Evolutionary conservation across 2,797 vertebrate species (phyloP).

Genomic region (Momotus momota): DNA sequence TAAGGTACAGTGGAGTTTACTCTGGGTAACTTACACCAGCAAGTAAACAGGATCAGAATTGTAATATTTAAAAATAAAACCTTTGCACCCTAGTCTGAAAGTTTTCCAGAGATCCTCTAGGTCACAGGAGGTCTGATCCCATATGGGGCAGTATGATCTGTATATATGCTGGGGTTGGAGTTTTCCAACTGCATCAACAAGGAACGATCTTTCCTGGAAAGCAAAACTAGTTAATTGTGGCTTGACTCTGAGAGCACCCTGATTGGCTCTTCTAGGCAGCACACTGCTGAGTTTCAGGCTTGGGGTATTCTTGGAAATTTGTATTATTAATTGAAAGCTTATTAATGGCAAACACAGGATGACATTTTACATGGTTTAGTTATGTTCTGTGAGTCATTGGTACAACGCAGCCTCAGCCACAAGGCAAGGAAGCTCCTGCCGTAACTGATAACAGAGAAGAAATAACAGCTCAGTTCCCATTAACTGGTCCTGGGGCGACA

Average conservation of each 20-base stretch:
- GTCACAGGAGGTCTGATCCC: neutral
- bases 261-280: conserved; percentile 82
- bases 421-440: conserved; percentile 58
- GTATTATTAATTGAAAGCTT: conserved; percentile 87
- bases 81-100: neutral
- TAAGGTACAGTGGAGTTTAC: too few species aligned
- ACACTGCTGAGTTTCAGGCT: conserved; percentile 72
- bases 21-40: neutral
- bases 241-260: conserved; percentile 71
- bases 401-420: conserved; percentile 80
- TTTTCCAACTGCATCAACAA: neutral
- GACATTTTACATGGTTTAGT: conserved; percentile 93
- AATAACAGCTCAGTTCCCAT: conserved; percentile 21
- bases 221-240: conserved; percentile 66
- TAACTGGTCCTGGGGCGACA: conserved; percentile 7
- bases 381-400: conserved; percentile 87
- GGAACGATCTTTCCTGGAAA: conserved; percentile 13
- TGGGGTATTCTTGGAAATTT: conserved; percentile 79
- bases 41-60: neutral
- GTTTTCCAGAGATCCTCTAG: neutral
- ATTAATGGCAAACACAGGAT: conserved; percentile 89
- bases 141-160: neutral
- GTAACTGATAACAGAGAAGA: conserved; percentile 44
- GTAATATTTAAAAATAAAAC: neutral
- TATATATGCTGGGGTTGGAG: neutral